Base-by-base conservation (phyloP, 2,888 invertebrate species). In the Stegana nigrithorax region DNA sequence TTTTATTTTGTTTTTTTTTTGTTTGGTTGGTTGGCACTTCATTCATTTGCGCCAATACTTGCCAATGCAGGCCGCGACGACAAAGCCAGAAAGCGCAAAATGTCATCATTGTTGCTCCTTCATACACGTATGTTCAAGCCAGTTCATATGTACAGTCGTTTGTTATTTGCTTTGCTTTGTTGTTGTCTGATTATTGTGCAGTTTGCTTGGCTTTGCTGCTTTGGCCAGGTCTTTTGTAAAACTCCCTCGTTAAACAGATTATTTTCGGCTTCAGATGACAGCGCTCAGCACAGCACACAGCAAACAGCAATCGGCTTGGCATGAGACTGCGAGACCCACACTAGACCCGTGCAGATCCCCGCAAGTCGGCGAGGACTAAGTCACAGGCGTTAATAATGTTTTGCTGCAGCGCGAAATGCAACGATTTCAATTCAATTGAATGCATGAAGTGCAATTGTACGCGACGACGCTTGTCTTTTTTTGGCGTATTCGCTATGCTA, bases 211-310 rank as follows among this genome's bases (percentile, higher is more conserved):
- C 29, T 5, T n/a, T 51, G 70, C 58, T 63, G 61, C 64, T 63
- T 64, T 60, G 69, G 61, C 64, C 66, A 75, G 72, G 73, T 79
- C 78, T 81, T 81, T 78, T 80, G 75, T 75, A 73, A 75, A 78
- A 82, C 83, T 84, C 83, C 83, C 84, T 83, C 84, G 84, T 84
- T 83, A 83, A 81, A 82, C 82, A 78, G 81, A 82, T 83, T 83
- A 73, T 76, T 76, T 75, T 76, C 75, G 27, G 66, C 45, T 62
- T 60, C 71, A 68, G 26, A 66, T 67, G 68, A 67, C 63, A 71
- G 72, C 59, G 42, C 62, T 60, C 68, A 57, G n/a, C n/a, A n/a
- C n/a, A n/a, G n/a, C n/a, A n/a, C n/a, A n/a, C n/a, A n/a, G n/a
- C n/a, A 17, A 23, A 21, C 12, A 23, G 39, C n/a, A 36, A 39